Base-by-base conservation (phyloP, 2,113 vertebrate genomes). In the Laticauda colubrina region DNA sequence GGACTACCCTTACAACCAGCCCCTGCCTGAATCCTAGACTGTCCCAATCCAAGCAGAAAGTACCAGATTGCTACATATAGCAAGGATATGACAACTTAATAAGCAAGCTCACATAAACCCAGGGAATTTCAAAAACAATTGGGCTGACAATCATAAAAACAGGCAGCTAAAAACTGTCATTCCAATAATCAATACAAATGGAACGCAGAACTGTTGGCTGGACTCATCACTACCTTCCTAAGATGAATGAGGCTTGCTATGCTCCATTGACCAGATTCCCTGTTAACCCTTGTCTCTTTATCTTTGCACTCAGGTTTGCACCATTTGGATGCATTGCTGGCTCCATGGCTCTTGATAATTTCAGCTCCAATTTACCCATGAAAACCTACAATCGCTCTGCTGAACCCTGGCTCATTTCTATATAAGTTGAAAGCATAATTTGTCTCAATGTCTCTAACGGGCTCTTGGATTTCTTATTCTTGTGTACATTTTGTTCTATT, bases 401-500 rank as follows among this genome's bases (percentile, higher is more conserved):
- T 57, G 86, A 93, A 69, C 39, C 26, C 29, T 51, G 57, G 55
- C 89, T 81, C 45, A 10, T 56, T 93, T 56, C 34, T 48, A 21
- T 51, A 29, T 11, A 45, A 88, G 87, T 21, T 88, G 90, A 91
- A 88, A 88, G 86, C 53, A 59, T 88, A 91, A 88, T 89, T 88
- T 93, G 92, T 93, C 93, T 91, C 90, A 43, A 85, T 51, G 11
- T 87, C 90, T 89, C 93, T 89, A 88, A 85, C 51, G 53, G 93
- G 89, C 61, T 88, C 43, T 85, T 56, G 12, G 26, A 85, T 89
- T 91, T 23, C 90, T 93, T 81, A 87, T 91, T 81, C 64, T 81
- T 85, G 14, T 91, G 51, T 81, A 64, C 57, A 26, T 69, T 64
- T 91, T 91, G 89, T 93, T 91, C 86, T 54, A 88, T 90, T 93